These are phyloP conservation scores for Euglossa dilemma DNA, from an alignment of 1,140 invertebrate species.

Conservation along the genomic window DNA sequence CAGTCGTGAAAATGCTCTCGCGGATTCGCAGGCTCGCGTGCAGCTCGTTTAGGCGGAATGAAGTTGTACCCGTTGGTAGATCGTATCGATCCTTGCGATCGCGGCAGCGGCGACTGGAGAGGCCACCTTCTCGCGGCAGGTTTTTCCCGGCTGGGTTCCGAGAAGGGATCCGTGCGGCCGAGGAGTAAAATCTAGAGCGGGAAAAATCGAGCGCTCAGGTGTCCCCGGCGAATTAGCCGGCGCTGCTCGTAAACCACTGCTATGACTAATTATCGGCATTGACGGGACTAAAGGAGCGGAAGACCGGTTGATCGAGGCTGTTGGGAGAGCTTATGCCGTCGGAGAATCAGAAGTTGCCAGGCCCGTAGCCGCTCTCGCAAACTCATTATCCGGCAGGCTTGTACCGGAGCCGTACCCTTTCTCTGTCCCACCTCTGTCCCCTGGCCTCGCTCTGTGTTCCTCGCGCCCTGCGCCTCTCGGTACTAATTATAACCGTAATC, in stretches of 20 bases:
- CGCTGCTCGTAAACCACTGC: constrained; percentile 48
- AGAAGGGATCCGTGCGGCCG: neutral
- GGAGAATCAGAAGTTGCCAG: constrained; percentile 40
- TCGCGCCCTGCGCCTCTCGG: constrained; percentile 17
- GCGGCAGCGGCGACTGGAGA: neutral
- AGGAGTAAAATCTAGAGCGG: constrained; percentile 12
- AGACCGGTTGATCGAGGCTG: constrained; percentile 46
- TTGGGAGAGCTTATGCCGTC: constrained; percentile 11
- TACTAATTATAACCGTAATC: constrained; percentile 74
- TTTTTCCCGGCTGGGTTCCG: neutral
- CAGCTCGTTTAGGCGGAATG: neutral
- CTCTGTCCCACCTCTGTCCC: neutral
- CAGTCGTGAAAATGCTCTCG: too few species aligned
- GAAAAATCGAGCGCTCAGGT: constrained; percentile 33
- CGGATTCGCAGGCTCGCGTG: too few species aligned
- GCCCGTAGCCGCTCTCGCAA: constrained; percentile 51
- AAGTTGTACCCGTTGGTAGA: constrained; percentile 35
- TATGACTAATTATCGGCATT: constrained; percentile 63
- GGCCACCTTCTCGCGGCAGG: neutral
- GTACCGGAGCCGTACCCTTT: constrained; percentile 36
- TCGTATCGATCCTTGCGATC: constrained; percentile 28
- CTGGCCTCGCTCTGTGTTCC: neutral
- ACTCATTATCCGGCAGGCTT: constrained; percentile 61
- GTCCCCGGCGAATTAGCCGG: constrained; percentile 50
- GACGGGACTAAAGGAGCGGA: constrained; percentile 36